Base-by-base conservation (phyloP, 2,888 invertebrate species). In the Parochlus steinenii region DNA sequence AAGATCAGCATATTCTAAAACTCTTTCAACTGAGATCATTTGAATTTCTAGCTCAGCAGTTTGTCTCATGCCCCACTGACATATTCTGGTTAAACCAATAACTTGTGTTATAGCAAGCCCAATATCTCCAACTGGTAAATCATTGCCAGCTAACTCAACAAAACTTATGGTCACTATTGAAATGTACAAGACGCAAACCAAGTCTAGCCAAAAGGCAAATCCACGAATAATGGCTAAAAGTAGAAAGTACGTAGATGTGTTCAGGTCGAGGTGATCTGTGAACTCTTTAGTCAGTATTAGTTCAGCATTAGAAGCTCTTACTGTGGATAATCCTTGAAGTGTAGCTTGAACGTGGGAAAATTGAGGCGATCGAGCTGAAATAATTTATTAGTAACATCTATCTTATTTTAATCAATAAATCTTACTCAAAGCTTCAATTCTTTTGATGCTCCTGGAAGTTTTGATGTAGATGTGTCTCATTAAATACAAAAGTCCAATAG, bases 181-280 rank as follows among this genome's bases (percentile, higher is more conserved):
- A 41, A 95, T 82, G 58, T 90, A 95, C 2, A 80, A 45, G 1
- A 85, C 72, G 49, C 92, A 92, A 31, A 92, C 69, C 40, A 86
- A 60, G 54, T 97, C 97, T 45, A 95, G 63, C 71, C 85, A 85
- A 46, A 90, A 74, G 0, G 90, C 93, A 52, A 97, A 89, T 46
- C 93, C 93, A 39, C 93, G 73, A 1, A 85, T 83, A 17, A 85
- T 77, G 0, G 82, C 74, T 23, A 95, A 72, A 54, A 89, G 89
- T 40, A 87, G 62, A 52, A 73, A 87, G 74, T 75, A 81, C n/a
- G n/a, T n/a, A 1, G 81, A 71, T 2, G 78, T 74, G 48, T 85
- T 80, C 1, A 63, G 49, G 47, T 73, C 71, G 48, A 72, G 69
- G 42, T 67, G 65, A 14, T 61, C 58, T 46, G 74, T 72, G 46